Evolutionary conservation across 2,888 invertebrate species (phyloP), one percentile per base, ranked within the genome.

Genomic region (Sphaerophoria taeniata): DNA sequence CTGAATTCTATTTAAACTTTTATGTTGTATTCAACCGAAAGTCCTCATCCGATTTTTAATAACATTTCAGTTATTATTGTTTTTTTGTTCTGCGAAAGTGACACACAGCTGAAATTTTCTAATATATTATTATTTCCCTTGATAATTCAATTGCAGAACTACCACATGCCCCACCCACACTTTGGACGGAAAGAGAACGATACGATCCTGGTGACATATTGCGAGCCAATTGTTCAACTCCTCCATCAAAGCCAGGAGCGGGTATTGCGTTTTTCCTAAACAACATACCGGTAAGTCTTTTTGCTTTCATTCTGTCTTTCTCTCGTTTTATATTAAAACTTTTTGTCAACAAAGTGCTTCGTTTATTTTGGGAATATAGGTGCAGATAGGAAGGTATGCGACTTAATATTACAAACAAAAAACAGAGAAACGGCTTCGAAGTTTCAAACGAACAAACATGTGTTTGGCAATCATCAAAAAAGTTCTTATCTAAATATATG

Each of bases 201-300:
- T 95, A 96, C 91, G 94, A 95, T 90, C 94, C 94, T 0, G 95
- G 95, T 3, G 96, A 96, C 90, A 92, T 93, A 45, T 92, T 96
- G 82, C 92, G 93, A 78, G 96, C 95, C 60, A 96, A 96, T 93
- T 96, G 96, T 91, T 94, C 95, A 6, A 94, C 95, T 6, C 93
- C 94, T 11, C 94, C 95, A 14, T 95, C 96, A 4, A 93, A 93
- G 87, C 96, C 96, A 4, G 93, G 94, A 45, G 94, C 95, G 33
- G 93, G 94, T 85, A 93, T 96, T 87, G 95, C 94, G 88, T 95
- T 96, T 88, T 93, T 93, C 87, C 93, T 96, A 84, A 96, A 96
- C 90, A 95, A 95, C 89, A 93, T 94, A 87, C 93, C 94, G 92
- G 96, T 96, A 91, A 95, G 95, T 69, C 16, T 34, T 36, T 49